Percentiles rank a stretch among this genome's conserved stretches.
These are phyloP conservation scores for Marmota monax DNA, from an alignment of 2,113 vertebrate species.

Conservation along the genomic window DNA sequence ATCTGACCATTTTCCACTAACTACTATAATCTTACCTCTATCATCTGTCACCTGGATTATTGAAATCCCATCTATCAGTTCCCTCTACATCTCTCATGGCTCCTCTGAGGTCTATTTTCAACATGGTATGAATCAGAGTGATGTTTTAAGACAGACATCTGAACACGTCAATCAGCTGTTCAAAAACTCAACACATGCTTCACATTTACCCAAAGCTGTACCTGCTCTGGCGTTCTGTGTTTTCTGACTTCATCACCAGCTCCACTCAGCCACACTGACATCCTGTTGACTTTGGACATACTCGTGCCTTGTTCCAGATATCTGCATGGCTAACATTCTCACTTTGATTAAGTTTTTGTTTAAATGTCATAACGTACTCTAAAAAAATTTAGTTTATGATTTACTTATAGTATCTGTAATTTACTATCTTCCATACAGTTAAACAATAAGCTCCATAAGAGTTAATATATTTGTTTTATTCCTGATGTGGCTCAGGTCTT, in stretches of 20 bases:
- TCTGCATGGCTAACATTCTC: not conserved
- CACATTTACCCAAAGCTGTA: not conserved
- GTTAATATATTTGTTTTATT: not conserved
- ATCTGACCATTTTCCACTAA: not conserved
- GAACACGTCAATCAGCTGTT: not conserved
- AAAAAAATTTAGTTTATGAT: not conserved
- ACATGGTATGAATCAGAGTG: not conserved
- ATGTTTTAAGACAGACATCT: not conserved
- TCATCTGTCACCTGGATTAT: not conserved
- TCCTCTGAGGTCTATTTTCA: not conserved
- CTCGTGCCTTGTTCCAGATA: not conserved
- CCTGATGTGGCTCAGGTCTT: not conserved
- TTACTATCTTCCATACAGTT: not conserved
- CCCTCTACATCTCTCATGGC: not conserved
- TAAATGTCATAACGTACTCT: not conserved
- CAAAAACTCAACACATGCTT: not conserved
- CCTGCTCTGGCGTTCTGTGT: not conserved
- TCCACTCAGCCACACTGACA: not conserved
- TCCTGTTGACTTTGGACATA: not conserved
- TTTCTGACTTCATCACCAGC: not conserved
- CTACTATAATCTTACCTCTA: not conserved
- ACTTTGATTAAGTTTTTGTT: not conserved
- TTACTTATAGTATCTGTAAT: not conserved
- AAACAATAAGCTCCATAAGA: not conserved
- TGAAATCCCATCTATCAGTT: not conserved